Base-by-base conservation (phyloP, 2,888 invertebrate genomes). In the Ectemnius cavifrons region DNA sequence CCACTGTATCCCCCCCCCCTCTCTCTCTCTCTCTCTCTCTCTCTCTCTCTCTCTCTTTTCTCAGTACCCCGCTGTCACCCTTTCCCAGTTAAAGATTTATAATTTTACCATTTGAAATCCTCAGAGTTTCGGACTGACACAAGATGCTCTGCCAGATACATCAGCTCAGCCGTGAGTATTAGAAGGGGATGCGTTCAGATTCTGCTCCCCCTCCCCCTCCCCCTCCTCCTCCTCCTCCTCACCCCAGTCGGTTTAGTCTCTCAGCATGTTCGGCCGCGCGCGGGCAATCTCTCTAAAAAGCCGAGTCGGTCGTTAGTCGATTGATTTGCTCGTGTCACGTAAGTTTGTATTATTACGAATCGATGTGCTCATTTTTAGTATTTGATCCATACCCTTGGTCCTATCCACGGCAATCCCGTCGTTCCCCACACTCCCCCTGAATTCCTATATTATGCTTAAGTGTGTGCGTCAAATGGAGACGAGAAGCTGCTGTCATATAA, bases 341-440 rank as follows among this genome's bases (percentile, higher is more conserved):
- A 84, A 85, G 83, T 88, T 88, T 84, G 82, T 86, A 86, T 86
- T 84, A 84, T 84, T 84, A 80, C 83, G 81, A 87, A 84, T 88
- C 80, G 79, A 88, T 86, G 86, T 87, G 86, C 87, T 86, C 86
- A 84, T 82, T 77, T 86, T 83, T 84, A 82, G 79, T 84, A 81
- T 81, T 79, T 71, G 77, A 75, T 62, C 75, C 73, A 67, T 64
- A 67, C 74, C 77, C 59, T 73, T 57, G 14, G 27, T 27, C 64
- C 52, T 47, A 16, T 52, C 71, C 63, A 45, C 8, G 4, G 4
- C 16, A 13, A 13, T 58, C 45, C 45, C 63, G 59, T 58, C 37
- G 23, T 46, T 37, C 63, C 49, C 45, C 2, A 23, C 23, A 23
- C 23, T 23, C 45, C 56, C 20, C 59, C 60, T 66, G 58, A 37